phyloP scores from a whole-genome alignment of 1,140 invertebrate genomes.

The Scaptomyza graminum region DNA sequence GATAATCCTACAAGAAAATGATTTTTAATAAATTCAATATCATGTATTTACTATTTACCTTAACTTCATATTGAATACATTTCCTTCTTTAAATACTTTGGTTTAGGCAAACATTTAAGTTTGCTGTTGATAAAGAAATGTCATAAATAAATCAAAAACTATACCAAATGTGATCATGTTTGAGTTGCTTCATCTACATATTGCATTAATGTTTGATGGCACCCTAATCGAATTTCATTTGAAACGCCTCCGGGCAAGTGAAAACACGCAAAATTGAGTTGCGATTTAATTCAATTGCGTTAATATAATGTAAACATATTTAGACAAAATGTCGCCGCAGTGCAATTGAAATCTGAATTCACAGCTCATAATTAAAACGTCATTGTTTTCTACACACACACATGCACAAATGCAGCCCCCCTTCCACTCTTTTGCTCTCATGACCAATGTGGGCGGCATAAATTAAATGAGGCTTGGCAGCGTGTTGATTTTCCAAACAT shows the following conservation, averaged over 20 bases:
- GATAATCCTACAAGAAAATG: too few relatives aligned
- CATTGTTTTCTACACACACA: conserved; percentile 38
- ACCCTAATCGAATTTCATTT: background rate
- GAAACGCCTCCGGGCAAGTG: background rate
- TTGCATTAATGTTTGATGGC: background rate
- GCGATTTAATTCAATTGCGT: conserved; percentile 39
- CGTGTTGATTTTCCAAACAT: conserved; percentile 30
- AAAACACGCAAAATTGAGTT: conserved; percentile 13
- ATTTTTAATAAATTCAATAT: too few relatives aligned
- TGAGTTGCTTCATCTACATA: too few relatives aligned
- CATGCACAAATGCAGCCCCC: background rate
- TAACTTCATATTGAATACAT: too few relatives aligned
- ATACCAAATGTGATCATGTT: too few relatives aligned
- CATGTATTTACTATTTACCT: too few relatives aligned
- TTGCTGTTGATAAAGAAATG: too few relatives aligned
- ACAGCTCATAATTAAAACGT: conserved; percentile 52
- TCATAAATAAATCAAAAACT: too few relatives aligned
- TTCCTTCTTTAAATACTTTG: too few relatives aligned
- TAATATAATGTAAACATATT: conserved; percentile 50
- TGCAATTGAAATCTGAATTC: conserved; percentile 29
- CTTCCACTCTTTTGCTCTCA: background rate
- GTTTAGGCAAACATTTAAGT: too few relatives aligned
- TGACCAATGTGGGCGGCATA: conserved; percentile 25
- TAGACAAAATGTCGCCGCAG: conserved; percentile 29
- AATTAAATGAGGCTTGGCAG: conserved; percentile 34